Evolutionary conservation across 2,888 invertebrate genomes (phyloP).

Genomic region (Nebria brevicollis): DNA sequence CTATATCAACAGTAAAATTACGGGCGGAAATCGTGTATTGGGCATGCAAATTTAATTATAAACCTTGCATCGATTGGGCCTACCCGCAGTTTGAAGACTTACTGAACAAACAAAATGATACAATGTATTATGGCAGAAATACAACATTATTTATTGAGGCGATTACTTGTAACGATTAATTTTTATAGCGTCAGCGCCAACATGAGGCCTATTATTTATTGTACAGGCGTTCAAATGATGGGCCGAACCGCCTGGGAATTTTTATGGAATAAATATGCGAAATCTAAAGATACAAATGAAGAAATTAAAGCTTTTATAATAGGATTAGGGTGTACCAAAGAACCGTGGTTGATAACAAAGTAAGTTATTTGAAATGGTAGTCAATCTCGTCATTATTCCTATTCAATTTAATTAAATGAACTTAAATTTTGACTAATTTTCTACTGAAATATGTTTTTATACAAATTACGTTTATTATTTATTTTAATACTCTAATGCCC

Average conservation of each 20-base stretch:
- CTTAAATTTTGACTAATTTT: too few relatives aligned
- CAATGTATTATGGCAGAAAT: not conserved
- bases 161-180: not conserved
- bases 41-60: constrained; percentile 69
- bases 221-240: constrained; percentile 72
- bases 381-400: too few relatives aligned
- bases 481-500: not conserved
- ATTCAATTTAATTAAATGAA: too few relatives aligned
- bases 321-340: constrained; percentile 66
- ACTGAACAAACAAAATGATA: not conserved
- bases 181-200: constrained; percentile 21
- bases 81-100: constrained; percentile 59
- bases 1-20: constrained; percentile 56
- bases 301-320: constrained; percentile 64
- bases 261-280: constrained; percentile 71
- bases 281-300: constrained; percentile 69
- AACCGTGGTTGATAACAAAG: constrained; percentile 66
- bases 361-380: constrained; percentile 53
- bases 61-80: constrained; percentile 68
- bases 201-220: constrained; percentile 63
- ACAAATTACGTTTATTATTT: not conserved
- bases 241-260: constrained; percentile 76
- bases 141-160: not conserved
- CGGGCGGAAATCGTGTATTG: constrained; percentile 68
- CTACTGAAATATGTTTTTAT: too few relatives aligned